Evolutionary conservation across 1,140 invertebrate genomes (phyloP).

Genomic region (Drosophila carrolli): DNA sequence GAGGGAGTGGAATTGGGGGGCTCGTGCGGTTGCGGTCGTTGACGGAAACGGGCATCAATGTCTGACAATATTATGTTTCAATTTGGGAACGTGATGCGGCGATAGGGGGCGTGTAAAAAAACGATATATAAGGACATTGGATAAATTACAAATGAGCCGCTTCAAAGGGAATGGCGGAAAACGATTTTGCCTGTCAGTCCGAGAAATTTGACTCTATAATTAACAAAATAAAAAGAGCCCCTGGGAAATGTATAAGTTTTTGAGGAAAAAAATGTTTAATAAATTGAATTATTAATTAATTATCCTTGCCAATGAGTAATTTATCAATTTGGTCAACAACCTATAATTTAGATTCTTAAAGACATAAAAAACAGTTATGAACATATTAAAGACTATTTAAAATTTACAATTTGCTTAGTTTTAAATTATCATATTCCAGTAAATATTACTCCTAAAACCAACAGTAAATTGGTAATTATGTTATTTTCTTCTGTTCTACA

Average conservation of each 20-base stretch:
- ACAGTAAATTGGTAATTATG: too few species aligned
- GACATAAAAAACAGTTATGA: too few species aligned
- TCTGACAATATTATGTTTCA: conserved; percentile 82
- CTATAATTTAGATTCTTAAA: too few species aligned
- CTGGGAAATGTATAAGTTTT: conserved; percentile 7
- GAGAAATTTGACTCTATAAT: conserved; percentile 70
- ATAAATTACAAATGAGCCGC: conserved; percentile 50
- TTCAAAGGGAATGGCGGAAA: conserved; percentile 8
- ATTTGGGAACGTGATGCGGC: conserved; percentile 53
- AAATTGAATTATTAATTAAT: neutral
- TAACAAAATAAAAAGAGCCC: conserved; percentile 28
- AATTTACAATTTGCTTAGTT: too few species aligned
- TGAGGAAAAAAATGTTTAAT: neutral
- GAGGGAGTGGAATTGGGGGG: conserved; percentile 1
- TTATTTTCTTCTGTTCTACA: too few species aligned
- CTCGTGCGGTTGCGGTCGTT: conserved; percentile 71
- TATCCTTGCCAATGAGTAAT: neutral
- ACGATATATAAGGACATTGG: conserved; percentile 20
- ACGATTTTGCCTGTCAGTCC: conserved; percentile 12
- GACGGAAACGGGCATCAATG: conserved; percentile 79
- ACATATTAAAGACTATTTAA: too few species aligned
- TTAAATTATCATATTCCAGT: too few species aligned
- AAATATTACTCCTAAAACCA: too few species aligned
- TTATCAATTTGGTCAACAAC: too few species aligned
- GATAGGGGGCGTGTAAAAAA: conserved; percentile 21